These are phyloP conservation scores for Propsilocerus akamusi DNA, from an alignment of 1,140 invertebrate genomes.

Conservation along the genomic window DNA sequence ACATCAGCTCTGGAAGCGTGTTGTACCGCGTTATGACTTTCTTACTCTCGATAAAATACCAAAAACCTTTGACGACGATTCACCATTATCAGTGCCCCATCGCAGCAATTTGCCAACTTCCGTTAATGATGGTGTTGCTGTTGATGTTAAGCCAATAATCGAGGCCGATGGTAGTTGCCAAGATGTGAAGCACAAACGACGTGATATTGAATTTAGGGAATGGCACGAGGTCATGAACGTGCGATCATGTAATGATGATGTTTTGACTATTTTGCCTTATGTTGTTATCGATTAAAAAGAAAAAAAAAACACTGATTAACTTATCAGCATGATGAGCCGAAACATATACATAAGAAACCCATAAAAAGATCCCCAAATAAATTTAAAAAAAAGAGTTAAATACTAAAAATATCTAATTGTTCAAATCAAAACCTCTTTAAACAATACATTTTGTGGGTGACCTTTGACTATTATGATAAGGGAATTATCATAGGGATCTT, in stretches of 20 bases:
- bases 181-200: not conserved
- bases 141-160: not conserved
- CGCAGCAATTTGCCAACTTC: not conserved
- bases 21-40: conserved; percentile 19
- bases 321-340: no score
- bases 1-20: conserved; percentile 8
- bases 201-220: conserved; percentile 38
- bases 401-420: no score
- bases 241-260: conserved; percentile 48
- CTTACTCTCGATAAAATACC: conserved; percentile 14
- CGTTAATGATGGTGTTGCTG: not conserved
- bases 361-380: no score
- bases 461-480: no score
- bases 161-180: not conserved
- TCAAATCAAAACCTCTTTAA: no score
- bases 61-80: conserved; percentile 15
- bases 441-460: no score
- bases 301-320: no score
- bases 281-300: conserved; percentile 56
- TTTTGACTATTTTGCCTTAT: conserved; percentile 75
- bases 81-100: not conserved
- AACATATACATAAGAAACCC: no score
- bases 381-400: no score
- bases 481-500: no score
- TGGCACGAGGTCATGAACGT: conserved; percentile 60